Base-by-base conservation (phyloP, 2,888 invertebrate species). In the Charanyca ferruginea region DNA sequence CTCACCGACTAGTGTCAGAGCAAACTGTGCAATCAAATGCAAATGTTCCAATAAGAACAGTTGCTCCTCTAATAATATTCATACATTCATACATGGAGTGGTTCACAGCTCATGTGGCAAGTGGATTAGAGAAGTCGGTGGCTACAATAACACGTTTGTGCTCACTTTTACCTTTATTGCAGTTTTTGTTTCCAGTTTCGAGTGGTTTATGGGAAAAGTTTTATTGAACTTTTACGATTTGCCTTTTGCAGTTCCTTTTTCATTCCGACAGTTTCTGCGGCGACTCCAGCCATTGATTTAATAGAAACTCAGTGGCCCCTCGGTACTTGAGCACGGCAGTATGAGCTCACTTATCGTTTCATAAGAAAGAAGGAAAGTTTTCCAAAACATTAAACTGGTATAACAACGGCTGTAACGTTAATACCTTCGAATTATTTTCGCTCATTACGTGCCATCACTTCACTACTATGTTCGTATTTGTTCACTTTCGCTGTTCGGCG, bases 401-500 rank as follows among this genome's bases (percentile, higher is more conserved):
- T 51, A 52, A 49, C 55, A 65, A 54, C 48, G 44, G 20, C 22
- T 57, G 51, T 61, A 65, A 65, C n/a, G 35, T 54, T 51, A 32
- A 60, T 47, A 52, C 20, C 23, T 79, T 58, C 11, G 48, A 73
- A 47, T 59, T 62, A 74, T 63, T 62, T 66, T 64, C 60, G 51
- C 66, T 70, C 41, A 52, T 68, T 64, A 64, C 59, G 66, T 54
- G 57, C 41, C 78, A 77, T 73, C 69, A 28, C 77, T 62, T 73
- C 69, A 28, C 77, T 62, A 70, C 62, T 52, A 65, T 62, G 38
- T 45, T 60, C 77, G 47, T 66, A 69, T 77, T 63, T 66, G 77
- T 66, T 64, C 74, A 83, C 81, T 82, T 83, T 82, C 81, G 73
- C 81, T 74, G 78, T 57, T 75, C 66, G 65, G 69, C 70, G 76